Conservation (phyloP, 2,888 invertebrate species). For the Byasa hedistus region DNA sequence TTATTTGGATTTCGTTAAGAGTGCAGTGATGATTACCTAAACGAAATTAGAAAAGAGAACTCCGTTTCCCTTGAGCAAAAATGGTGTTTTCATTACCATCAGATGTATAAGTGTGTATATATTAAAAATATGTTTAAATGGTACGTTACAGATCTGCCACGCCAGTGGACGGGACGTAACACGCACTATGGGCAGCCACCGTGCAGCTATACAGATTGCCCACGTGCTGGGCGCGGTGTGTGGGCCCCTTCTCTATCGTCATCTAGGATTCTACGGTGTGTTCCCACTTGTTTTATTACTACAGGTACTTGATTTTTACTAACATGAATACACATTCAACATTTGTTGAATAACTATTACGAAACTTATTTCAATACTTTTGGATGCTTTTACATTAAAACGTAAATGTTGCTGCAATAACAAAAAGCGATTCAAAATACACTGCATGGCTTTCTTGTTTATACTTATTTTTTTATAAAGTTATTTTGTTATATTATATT, state of each 20-base stretch:
- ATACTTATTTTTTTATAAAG: too few species aligned
- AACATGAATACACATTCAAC: not conserved
- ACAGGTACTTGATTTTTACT: constrained; percentile 57
- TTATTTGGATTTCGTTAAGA: too few species aligned
- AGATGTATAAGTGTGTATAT: not conserved
- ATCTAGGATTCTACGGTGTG: constrained; percentile 86
- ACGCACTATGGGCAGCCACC: constrained; percentile 82
- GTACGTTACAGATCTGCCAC: constrained; percentile 64
- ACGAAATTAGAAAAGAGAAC: too few species aligned
- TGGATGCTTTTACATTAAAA: too few species aligned
- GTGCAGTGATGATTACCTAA: too few species aligned
- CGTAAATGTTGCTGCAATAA: too few species aligned
- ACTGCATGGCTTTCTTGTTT: too few species aligned
- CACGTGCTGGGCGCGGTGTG: constrained; percentile 83
- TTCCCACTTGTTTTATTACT: constrained; percentile 81
- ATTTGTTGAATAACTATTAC: constrained; percentile 19
- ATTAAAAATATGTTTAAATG: not conserved
- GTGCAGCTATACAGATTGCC: constrained; percentile 71
- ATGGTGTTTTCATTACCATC: too few species aligned
- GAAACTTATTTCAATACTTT: too few species aligned
- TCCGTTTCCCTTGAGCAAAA: too few species aligned
- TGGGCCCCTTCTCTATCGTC: constrained; percentile 86
- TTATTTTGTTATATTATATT: too few species aligned
- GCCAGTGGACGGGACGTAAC: constrained; percentile 71
- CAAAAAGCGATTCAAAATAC: too few species aligned